phyloP scores from a whole-genome alignment of 2,113 vertebrate species.

The Typhlomys cinereus region DNA sequence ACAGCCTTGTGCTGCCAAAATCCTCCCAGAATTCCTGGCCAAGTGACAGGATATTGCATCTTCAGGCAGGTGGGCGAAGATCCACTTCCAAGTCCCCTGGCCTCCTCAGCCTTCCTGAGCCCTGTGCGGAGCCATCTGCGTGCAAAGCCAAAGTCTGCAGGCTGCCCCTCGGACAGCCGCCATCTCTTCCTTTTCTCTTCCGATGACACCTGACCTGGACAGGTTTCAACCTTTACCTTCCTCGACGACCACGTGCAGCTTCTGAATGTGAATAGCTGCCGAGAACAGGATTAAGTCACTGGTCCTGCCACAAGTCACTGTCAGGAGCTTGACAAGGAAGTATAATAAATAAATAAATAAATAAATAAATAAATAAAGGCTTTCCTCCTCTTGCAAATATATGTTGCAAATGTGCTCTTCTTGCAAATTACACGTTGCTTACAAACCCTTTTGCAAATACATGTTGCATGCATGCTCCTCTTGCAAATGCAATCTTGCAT shows the following conservation, averaged over 20 bases:
- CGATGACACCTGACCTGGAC: background rate
- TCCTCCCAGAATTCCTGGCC: slow-evolving; percentile 37
- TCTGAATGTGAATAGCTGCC: background rate
- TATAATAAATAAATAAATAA: no score
- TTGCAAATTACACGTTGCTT: no score
- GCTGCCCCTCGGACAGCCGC: background rate
- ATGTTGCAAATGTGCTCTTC: no score
- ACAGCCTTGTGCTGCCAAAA: background rate
- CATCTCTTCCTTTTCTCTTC: background rate
- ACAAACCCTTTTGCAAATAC: no score
- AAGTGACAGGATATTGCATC: slow-evolving; percentile 31
- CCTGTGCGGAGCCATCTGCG: background rate
- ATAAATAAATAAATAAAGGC: background rate
- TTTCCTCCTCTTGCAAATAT: slow-evolving; percentile 32
- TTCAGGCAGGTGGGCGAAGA: background rate
- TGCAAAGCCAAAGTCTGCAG: slow-evolving; percentile 39
- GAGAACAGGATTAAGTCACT: background rate
- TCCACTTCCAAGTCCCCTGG: slow-evolving; percentile 22
- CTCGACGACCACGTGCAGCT: background rate
- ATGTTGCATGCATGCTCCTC: no score
- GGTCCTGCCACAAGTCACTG: background rate
- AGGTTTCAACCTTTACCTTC: slow-evolving; percentile 17
- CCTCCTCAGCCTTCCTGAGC: slow-evolving; percentile 39
- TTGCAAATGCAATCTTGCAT: background rate
- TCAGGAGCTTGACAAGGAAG: slow-evolving; percentile 1